These are phyloP conservation scores for Amphilophus citrinellus DNA, from an alignment of 2,113 vertebrate genomes.

Conservation along the genomic window DNA sequence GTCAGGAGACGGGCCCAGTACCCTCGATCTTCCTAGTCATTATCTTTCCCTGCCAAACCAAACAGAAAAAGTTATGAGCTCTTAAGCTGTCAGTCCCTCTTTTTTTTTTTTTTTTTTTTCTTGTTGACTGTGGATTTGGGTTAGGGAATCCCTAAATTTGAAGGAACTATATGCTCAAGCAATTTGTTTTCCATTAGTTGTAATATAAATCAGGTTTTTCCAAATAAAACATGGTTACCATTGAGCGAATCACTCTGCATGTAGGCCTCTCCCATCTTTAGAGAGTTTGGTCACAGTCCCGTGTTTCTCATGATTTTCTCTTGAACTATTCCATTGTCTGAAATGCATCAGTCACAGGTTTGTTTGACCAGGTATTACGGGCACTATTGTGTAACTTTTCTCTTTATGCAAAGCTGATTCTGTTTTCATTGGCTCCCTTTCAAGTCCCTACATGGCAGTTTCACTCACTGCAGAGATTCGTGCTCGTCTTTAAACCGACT, in stretches of 20 bases:
- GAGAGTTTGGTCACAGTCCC: slow-evolving; percentile 49
- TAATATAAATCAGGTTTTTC: slow-evolving; percentile 64
- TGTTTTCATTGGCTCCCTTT: slow-evolving; percentile 73
- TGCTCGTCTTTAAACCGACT: slow-evolving; percentile 61
- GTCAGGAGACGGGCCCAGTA: slow-evolving; percentile 49
- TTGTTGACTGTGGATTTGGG: slow-evolving; percentile 46
- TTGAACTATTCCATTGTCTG: slow-evolving; percentile 62
- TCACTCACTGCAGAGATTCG: slow-evolving; percentile 57
- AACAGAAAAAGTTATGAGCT: slow-evolving; percentile 50
- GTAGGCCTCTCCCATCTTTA: slow-evolving; percentile 54
- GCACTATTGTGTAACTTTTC: slow-evolving; percentile 65
- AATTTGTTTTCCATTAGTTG: slow-evolving; percentile 79
- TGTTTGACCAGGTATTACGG: slow-evolving; percentile 75
- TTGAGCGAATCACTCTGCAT: slow-evolving; percentile 40
- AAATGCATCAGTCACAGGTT: slow-evolving; percentile 65
- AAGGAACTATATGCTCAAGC: slow-evolving; percentile 57
- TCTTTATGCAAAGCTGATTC: slow-evolving; percentile 62
- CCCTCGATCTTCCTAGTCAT: slow-evolving; percentile 39
- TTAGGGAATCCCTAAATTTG: slow-evolving; percentile 60
- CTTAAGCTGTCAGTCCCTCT: slow-evolving; percentile 33
- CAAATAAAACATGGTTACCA: slow-evolving; percentile 72
- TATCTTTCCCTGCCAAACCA: slow-evolving; percentile 45
- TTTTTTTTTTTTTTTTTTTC: neutral
- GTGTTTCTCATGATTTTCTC: slow-evolving; percentile 48
- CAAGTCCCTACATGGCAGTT: slow-evolving; percentile 65